These are phyloP conservation scores for Noctua janthe DNA, from an alignment of 2,888 invertebrate species.

Conservation along the genomic window DNA sequence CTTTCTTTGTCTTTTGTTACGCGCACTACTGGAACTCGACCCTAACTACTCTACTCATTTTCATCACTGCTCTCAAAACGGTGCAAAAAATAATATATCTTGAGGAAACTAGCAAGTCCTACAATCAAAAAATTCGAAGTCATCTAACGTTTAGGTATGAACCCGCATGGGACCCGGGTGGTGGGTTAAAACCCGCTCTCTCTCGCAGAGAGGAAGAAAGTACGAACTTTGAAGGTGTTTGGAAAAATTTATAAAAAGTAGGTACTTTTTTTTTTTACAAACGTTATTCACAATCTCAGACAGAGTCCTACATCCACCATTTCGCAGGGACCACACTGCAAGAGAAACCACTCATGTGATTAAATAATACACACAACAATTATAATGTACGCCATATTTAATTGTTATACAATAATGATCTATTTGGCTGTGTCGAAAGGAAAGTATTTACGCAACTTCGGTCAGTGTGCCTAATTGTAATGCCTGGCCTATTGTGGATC, in stretches of 20 bases:
- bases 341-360: slow-evolving; percentile 30
- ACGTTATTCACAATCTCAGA: not conserved
- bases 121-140: not conserved
- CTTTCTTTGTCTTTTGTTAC: no score
- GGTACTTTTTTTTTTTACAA: not conserved
- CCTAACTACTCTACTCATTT: not conserved
- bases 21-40: no score
- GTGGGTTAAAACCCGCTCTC: not conserved
- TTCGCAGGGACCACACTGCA: not conserved
- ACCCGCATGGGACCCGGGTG: not conserved
- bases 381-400: slow-evolving; percentile 46
- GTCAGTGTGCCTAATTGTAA: slow-evolving; percentile 69
- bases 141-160: not conserved
- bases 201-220: no score
- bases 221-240: not conserved
- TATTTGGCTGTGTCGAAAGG: slow-evolving; percentile 65
- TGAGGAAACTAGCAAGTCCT: not conserved
- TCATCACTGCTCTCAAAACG: not conserved
- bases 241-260: not conserved
- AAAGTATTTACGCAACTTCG: slow-evolving; percentile 70
- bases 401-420: slow-evolving; percentile 62
- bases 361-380: slow-evolving; percentile 27
- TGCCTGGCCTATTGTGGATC: slow-evolving; percentile 63
- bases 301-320: not conserved
- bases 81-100: not conserved